Percentiles rank a stretch among this genome's conserved stretches.
Evolutionary conservation across 2,113 vertebrate species (phyloP).

Genomic region (Sphaerodactylus townsendi): DNA sequence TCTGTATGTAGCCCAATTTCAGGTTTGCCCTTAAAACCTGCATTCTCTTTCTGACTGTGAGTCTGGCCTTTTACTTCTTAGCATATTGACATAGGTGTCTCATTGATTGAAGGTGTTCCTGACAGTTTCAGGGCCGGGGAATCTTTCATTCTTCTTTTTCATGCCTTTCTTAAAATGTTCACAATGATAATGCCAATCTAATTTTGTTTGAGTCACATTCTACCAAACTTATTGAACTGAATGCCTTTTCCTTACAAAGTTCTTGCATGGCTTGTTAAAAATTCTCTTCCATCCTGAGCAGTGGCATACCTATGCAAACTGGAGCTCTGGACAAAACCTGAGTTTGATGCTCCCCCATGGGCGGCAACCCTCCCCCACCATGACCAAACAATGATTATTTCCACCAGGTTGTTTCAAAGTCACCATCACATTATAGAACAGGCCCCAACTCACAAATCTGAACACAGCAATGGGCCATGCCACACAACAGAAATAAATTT

Average conservation of each 20-base stretch:
- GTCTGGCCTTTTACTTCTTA: too few species aligned
- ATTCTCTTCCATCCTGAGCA: background rate
- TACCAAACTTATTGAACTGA: background rate
- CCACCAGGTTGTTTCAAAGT: too few species aligned
- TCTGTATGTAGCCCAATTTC: background rate
- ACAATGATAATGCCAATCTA: background rate
- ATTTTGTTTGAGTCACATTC: background rate
- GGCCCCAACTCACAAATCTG: too few species aligned
- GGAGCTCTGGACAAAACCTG: too few species aligned
- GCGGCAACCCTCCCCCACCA: too few species aligned
- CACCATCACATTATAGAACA: too few species aligned
- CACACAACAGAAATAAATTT: too few species aligned
- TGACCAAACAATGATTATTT: too few species aligned
- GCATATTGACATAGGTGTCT: too few species aligned
- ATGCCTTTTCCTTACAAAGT: background rate
- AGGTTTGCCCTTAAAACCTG: background rate
- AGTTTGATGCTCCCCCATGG: too few species aligned
- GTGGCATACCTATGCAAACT: too few species aligned
- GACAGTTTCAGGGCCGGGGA: background rate
- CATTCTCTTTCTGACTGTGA: background rate
- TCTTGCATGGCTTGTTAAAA: background rate
- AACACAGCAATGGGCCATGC: too few species aligned
- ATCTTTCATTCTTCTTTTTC: background rate
- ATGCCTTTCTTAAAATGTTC: background rate
- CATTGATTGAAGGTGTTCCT: background rate